Base-by-base conservation (phyloP, 1,140 invertebrate species). In the Belonocnema kinseyi region DNA sequence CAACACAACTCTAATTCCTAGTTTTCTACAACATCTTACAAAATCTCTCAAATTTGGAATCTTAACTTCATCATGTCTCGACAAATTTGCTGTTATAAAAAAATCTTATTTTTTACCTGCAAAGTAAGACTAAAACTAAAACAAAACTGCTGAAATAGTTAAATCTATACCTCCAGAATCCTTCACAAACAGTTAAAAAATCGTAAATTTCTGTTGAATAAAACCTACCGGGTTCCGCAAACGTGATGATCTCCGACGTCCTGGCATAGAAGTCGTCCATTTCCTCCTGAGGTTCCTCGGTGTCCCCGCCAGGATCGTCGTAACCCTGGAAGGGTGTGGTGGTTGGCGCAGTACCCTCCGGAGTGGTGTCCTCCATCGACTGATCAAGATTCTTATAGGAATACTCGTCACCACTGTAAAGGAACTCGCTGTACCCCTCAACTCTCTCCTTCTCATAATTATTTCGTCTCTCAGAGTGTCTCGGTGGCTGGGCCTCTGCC, bases 181-280 rank as follows among this genome's bases (percentile, higher is more conserved):
- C 40, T 46, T 8, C 0, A 46, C 8, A 46, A 46, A 46, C 40
- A 46, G 7, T 46, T 46, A 8, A 46, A 46, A 11, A 46, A 46
- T 46, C 10, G 40, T 46, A 8, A 10, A 7, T 46, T 46, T 10
- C 40, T 46, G 40, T 46, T 46, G 40, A 46, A 7, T 66, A 21
- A 51, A 50, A 89, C 93, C 93, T 91, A 96, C 96, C 96, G 90
- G 94, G 94, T 88, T 96, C 95, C 7, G 95, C 95, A 86, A 97
- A 97, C 14, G 95, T 94, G 82, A 96, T 96, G 83, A 97, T 96
- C 89, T 96, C 95, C 33, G 95, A 95, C 7, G 95, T 96, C 77
- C 94, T 94, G 13, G 94, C 95, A 88, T 95, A 96, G 85, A 95
- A 96, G 83, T 96, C 95, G 84, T 96, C 95, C 16, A 92, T 90